These are phyloP conservation scores for Cydia strobilella DNA, from an alignment of 1,140 invertebrate species.

Conservation along the genomic window DNA sequence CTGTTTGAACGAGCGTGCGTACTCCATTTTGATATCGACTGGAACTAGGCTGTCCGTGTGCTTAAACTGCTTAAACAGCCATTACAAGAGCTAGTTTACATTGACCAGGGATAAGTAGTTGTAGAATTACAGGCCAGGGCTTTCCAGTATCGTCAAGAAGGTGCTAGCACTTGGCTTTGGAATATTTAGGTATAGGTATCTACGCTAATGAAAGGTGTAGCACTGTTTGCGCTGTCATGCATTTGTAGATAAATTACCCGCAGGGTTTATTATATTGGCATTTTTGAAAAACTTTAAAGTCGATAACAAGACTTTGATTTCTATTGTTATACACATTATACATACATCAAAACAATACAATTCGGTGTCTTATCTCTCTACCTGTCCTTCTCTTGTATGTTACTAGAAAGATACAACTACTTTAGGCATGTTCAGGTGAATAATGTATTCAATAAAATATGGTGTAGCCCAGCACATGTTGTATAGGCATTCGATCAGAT, in stretches of 20 bases:
- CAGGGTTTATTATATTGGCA: too few relatives aligned
- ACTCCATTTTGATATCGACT: constrained; percentile 31
- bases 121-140: constrained; percentile 19
- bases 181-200: neutral
- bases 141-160: neutral
- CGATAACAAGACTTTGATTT: too few relatives aligned
- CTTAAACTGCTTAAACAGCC: constrained; percentile 29
- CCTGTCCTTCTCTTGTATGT: too few relatives aligned
- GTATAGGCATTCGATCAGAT: constrained; percentile 1
- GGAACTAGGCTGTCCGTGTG: constrained; percentile 13
- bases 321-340: too few relatives aligned
- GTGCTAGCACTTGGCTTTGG: neutral
- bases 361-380: too few relatives aligned
- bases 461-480: constrained; percentile 1
- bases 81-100: constrained; percentile 29
- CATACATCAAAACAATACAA: too few relatives aligned
- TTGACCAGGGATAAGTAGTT: constrained; percentile 20
- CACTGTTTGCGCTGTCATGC: neutral
- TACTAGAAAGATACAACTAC: neutral
- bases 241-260: too few relatives aligned
- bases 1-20: constrained; percentile 24
- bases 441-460: neutral
- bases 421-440: neutral
- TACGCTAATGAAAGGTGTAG: too few relatives aligned
- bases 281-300: too few relatives aligned